These are phyloP conservation scores for Reticulitermes lucifugus DNA, from an alignment of 2,888 invertebrate species.

Conservation along the genomic window DNA sequence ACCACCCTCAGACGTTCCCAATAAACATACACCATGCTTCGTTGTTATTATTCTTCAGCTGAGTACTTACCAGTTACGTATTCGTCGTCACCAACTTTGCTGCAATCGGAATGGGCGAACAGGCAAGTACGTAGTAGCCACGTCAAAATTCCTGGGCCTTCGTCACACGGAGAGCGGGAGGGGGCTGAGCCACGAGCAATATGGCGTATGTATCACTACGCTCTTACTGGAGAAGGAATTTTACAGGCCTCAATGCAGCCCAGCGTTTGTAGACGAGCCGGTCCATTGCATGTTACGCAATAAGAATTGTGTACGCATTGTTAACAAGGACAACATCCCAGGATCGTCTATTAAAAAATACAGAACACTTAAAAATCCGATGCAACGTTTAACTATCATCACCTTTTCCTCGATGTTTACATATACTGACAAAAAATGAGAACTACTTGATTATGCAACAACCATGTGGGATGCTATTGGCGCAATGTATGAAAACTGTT, in stretches of 20 bases:
- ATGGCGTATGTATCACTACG: conserved; percentile 67
- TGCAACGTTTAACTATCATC: neutral
- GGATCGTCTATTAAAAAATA: neutral
- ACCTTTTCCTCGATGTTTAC: neutral
- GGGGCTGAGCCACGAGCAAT: conserved; percentile 81
- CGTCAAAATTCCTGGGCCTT: conserved; percentile 89
- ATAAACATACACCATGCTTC: conserved; percentile 64
- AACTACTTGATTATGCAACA: conserved; percentile 47
- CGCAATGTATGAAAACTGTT: conserved; percentile 35
- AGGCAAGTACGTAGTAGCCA: conserved; percentile 93
- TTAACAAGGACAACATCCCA: neutral
- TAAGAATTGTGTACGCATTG: neutral
- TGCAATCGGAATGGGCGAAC: conserved; percentile 94
- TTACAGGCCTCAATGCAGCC: neutral
- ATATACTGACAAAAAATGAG: neutral
- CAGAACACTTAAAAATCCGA: neutral
- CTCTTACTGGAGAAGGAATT: conserved; percentile 17
- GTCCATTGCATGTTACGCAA: conserved; percentile 17
- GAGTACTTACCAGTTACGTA: conserved; percentile 92
- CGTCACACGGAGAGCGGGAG: conserved; percentile 84
- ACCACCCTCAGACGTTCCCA: conserved; percentile 33
- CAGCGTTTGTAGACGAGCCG: conserved; percentile 1
- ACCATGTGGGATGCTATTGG: conserved; percentile 32
- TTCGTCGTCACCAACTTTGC: conserved; percentile 95
- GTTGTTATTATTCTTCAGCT: conserved; percentile 73